Base-by-base conservation (phyloP, 37 sponge, comb jelly and placozoan genomes). In the Crambe crambe region DNA sequence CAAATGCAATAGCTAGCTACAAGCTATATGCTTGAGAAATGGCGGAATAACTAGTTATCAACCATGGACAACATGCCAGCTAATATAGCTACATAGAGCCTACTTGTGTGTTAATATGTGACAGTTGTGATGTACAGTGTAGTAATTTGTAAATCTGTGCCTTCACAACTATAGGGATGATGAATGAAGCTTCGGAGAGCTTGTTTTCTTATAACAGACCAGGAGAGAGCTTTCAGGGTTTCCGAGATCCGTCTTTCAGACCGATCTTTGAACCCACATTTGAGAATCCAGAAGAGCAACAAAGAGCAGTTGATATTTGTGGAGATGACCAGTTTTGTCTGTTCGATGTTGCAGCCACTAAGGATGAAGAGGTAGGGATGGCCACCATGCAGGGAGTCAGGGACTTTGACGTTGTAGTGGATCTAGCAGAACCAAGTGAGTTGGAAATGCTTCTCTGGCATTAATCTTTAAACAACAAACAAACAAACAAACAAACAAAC, bases 151-250 rank as follows among this genome's bases (percentile, higher is more conserved):
- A n/a, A n/a, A n/a, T n/a, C n/a, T n/a, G n/a, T n/a, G n/a, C n/a
- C n/a, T n/a, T n/a, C n/a, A n/a, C n/a, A n/a, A n/a, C n/a, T 68
- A 5, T 26, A 87, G 88, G 88, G 88, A 87, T 87, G 59, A 42
- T 81, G 0, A 40, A 23, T 2, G 22, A 25, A 36, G 62, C 18
- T 41, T 56, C 8, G n/a, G 88, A 87, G 22, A 81, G 82, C 56
- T 67, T 81, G 42, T 81, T 87, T 39, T 23, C 43, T 30, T 87
- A 60, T 22, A 47, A 47, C 12, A 26, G 44, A 30, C 56, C 27
- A 32, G 51, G 37, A 12, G 64, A 70, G 30, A 81, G 38, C 56
- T 81, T 66, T 51, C 3, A 4, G 22, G 42, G 32, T 26, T 87
- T 76, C 39, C 68, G 76, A 27, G 77, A 76, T 71, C 88, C 82